phyloP scores from a whole-genome alignment of 1,140 invertebrate species.

The Drosophila aff. region DNA sequence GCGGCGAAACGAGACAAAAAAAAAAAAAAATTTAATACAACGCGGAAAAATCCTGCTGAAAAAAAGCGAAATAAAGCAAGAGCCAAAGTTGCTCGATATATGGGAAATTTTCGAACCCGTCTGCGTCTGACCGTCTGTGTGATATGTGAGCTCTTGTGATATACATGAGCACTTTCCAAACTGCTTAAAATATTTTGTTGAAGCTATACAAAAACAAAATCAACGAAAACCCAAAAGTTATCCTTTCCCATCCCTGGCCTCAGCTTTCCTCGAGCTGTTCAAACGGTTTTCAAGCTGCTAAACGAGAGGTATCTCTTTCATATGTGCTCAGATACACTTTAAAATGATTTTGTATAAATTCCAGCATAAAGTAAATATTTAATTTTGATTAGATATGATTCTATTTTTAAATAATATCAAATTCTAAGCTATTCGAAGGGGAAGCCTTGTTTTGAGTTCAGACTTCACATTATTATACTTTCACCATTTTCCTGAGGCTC shows the following conservation, averaged over 20 bases:
- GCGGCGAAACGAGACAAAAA: conserved; percentile 10
- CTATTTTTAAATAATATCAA: neutral
- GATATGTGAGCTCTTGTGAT: conserved; percentile 65
- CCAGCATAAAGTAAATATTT: no score
- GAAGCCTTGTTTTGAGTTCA: neutral
- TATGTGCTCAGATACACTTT: conserved; percentile 22
- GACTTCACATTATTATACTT: neutral
- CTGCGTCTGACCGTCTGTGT: conserved; percentile 29
- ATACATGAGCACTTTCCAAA: conserved; percentile 69
- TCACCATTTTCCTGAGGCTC: neutral
- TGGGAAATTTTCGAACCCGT: neutral
- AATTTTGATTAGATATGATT: no score
- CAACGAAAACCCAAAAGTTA: conserved; percentile 70
- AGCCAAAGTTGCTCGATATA: conserved; percentile 44
- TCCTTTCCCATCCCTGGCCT: conserved; percentile 4
- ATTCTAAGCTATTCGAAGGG: neutral
- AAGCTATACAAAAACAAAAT: conserved; percentile 72
- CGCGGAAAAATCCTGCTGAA: neutral
- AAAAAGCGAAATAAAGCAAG: conserved; percentile 31
- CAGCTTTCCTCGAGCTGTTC: conserved; percentile 37
- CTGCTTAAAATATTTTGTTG: conserved; percentile 80
- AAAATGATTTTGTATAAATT: neutral
- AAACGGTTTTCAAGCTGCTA: conserved; percentile 61
- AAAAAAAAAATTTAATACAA: conserved; percentile 1
- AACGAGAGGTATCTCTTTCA: conserved; percentile 68